Evolutionary conservation across 1,140 invertebrate genomes (phyloP), one percentile per base, ranked within the genome.

Genomic region (Zaprionus davidi): DNA sequence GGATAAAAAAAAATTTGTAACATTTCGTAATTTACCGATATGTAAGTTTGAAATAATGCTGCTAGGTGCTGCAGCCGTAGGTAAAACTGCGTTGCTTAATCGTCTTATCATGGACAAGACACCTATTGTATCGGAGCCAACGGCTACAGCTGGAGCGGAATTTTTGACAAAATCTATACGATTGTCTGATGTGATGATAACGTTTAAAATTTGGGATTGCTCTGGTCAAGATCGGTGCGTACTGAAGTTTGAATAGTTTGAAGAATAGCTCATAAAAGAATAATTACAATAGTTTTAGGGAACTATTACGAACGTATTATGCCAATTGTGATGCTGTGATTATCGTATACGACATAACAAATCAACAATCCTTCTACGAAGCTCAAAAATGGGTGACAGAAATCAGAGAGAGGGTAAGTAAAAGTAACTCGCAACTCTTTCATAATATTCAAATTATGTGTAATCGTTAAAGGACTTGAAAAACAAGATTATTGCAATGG

Each of bases 331-430:
- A 53, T 4, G 82, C 65, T 1, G 82, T 63, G 12, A 3, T 86
- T 5, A 15, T 86, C 31, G 82, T 82, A 0, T 86, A 76, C 11
- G 79, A 86, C 20, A 79, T 86, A 36, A 66, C 76, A 7, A 22
- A 76, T 44, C 65, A 69, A 0, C n/a, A 66, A 7, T 81, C 65
- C 34, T 86, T 58, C 15, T 28, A 57, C 4, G 17, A 57, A 1
- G 79, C 60, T 5, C 51, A 71, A 28, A 7, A 71, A 0, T 86
- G 71, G 76, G 41, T 74, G 0, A 9, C 11, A 0, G 57, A 76
- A 17, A 69, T 85, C 7, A 66, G 64, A 13, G 26, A 62, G 31
- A 44, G 24, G 53, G 73, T 71, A 38, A 31, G 41, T 64, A 12
- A 15, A 15, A 17, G 9, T 22, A 11, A 51, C 2, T 24, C 17